These are phyloP conservation scores for Craterocephalus amniculus DNA, from an alignment of 2,797 vertebrate species.

Conservation along the genomic window DNA sequence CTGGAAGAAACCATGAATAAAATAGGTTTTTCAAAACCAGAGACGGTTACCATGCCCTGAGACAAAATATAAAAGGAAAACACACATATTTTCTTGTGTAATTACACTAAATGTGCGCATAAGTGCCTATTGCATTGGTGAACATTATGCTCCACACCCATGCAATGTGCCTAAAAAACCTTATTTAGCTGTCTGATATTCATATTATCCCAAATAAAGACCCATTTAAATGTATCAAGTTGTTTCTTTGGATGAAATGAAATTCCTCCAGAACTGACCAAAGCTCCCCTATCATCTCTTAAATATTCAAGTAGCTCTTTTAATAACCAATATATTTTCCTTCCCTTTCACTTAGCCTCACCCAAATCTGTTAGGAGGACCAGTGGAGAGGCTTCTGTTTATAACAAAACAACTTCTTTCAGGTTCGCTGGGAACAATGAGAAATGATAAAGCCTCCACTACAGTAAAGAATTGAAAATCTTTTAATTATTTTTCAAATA, in stretches of 20 bases:
- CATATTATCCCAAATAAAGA: too few species aligned
- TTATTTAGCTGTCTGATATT: too few species aligned
- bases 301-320: background rate
- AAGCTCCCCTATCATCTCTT: background rate
- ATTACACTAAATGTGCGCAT: too few species aligned
- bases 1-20: background rate
- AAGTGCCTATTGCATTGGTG: too few species aligned
- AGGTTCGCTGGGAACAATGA: background rate
- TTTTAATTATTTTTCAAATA: constrained; percentile 94
- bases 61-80: background rate
- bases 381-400: background rate
- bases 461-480: constrained; percentile 88
- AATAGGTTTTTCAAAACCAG: background rate
- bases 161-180: too few species aligned
- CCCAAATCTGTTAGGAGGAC: background rate
- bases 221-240: too few species aligned
- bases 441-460: constrained; percentile 46
- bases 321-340: background rate
- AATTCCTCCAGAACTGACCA: too few species aligned
- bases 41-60: background rate
- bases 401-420: background rate
- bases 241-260: too few species aligned
- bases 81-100: too few species aligned
- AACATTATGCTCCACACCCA: too few species aligned
- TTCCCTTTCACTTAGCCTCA: background rate